Conservation (phyloP, 2,888 invertebrate species). For the Polydrusus tereticollis region DNA sequence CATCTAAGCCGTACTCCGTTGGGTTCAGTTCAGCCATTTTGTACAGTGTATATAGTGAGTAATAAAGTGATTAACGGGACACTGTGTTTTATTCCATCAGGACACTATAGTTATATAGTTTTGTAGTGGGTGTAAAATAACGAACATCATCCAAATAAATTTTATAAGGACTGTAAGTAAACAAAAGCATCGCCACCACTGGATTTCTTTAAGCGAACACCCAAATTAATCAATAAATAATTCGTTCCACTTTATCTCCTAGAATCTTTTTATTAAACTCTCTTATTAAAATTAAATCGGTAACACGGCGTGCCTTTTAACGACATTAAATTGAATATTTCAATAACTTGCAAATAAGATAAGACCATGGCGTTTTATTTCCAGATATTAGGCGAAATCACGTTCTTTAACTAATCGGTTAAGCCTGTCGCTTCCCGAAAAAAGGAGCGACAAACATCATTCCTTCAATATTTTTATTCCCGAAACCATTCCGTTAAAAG, state of each 20-base stretch:
- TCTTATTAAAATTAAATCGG: not conserved
- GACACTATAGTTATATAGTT: too few relatives aligned
- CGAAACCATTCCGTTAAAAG: not conserved
- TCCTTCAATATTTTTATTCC: constrained; percentile 3
- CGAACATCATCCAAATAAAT: too few relatives aligned
- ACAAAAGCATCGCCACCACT: too few relatives aligned
- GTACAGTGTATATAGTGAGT: too few relatives aligned
- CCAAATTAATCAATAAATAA: too few relatives aligned
- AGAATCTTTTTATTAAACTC: not conserved
- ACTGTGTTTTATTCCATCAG: too few relatives aligned
- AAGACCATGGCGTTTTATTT: not conserved
- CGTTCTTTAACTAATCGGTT: constrained; percentile 1
- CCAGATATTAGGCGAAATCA: not conserved
- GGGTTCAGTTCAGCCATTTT: too few relatives aligned
- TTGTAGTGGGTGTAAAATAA: too few relatives aligned
- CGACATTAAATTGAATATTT: not conserved
- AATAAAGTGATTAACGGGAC: too few relatives aligned
- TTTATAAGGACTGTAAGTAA: too few relatives aligned
- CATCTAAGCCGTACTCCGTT: too few relatives aligned
- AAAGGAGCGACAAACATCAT: not conserved
- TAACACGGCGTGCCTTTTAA: not conserved
- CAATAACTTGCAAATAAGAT: not conserved
- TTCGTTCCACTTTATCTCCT: not conserved
- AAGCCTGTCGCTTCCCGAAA: not conserved
- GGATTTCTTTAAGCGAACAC: too few relatives aligned